Percentiles rank a stretch among this genome's conserved stretches.
Evolutionary conservation across 2,888 invertebrate species (phyloP).

Genomic region (Sphecodes monilicornis): DNA sequence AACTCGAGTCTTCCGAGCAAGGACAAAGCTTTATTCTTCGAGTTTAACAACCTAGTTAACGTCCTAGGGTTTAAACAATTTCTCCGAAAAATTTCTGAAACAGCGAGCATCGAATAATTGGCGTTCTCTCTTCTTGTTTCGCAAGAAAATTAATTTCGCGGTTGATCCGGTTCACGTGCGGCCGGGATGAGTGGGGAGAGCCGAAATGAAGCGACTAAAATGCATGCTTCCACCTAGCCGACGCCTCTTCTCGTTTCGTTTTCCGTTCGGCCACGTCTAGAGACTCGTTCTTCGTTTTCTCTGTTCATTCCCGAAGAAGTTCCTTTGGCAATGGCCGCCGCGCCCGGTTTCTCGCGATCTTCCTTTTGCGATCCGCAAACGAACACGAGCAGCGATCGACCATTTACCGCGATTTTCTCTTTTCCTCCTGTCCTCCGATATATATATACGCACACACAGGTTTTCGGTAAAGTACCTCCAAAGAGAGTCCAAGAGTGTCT

Average conservation of each 20-base stretch:
- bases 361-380: conserved; percentile 1
- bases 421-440: background rate
- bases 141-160: conserved; percentile 69
- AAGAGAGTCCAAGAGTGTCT: background rate
- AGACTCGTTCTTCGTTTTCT: conserved; percentile 40
- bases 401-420: background rate
- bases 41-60: background rate
- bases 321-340: background rate
- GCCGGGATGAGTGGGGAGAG: conserved; percentile 1
- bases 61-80: background rate
- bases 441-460: background rate
- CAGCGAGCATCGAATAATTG: background rate
- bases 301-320: conserved; percentile 32
- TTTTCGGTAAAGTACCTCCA: background rate
- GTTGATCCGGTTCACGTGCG: conserved; percentile 54
- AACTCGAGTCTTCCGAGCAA: too few species aligned
- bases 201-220: conserved; percentile 78
- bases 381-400: background rate
- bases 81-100: background rate
- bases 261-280: conserved; percentile 41
- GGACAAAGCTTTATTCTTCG: background rate
- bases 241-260: conserved; percentile 45
- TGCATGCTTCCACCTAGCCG: conserved; percentile 68
- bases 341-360: too few species aligned
- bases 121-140: conserved; percentile 8